Evolutionary conservation across 2,113 vertebrate genomes (phyloP), one percentile per base, ranked within the genome.

Genomic region (Lasiurus cinereus): DNA sequence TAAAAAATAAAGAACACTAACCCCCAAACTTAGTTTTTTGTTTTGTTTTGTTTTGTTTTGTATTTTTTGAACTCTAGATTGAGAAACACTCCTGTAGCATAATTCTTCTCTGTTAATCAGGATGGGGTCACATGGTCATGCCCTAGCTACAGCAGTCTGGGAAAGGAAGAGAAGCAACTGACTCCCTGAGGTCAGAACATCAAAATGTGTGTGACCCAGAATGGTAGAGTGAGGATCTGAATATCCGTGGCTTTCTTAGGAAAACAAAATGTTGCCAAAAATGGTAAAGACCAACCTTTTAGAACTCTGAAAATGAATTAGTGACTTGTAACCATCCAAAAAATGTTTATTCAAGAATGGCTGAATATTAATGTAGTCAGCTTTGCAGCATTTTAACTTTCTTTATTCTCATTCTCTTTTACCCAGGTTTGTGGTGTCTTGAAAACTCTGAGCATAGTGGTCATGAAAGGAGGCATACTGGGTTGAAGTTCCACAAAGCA

Each of bases 301-400:
- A 62, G 69, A 83, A 54, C 31, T 96, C 50, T 69, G 31, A 43
- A 91, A 87, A 77, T 36, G 91, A 76, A 54, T 52, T 33, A 70
- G 70, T 70, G 8, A 24, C 12, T 90, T 79, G 7, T 6, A 80
- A 70, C 27, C 50, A 69, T 33, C n/a, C 56, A 64, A 88, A 19
- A 9, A 33, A 54, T 66, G 11, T 72, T 80, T 85, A 72, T 56
- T 85, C 36, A 64, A 78, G 66, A 83, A 33, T 56, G 67, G 22
- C 13, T 85, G 64, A 85, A 56, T 36, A 66, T 52, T n/a, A n/a
- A 67, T 67, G 5, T 59, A 39, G 36, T 74, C 24, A n/a, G 62
- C 5, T 90, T 85, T 86, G 14, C 18, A n/a, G 15, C 10, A 36
- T 64, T 89, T 84, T 96, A 43, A 52, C 67, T 73, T 59, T n/a